phyloP scores from a whole-genome alignment of 2,888 invertebrate species.

The Alentia gelatinosa region DNA sequence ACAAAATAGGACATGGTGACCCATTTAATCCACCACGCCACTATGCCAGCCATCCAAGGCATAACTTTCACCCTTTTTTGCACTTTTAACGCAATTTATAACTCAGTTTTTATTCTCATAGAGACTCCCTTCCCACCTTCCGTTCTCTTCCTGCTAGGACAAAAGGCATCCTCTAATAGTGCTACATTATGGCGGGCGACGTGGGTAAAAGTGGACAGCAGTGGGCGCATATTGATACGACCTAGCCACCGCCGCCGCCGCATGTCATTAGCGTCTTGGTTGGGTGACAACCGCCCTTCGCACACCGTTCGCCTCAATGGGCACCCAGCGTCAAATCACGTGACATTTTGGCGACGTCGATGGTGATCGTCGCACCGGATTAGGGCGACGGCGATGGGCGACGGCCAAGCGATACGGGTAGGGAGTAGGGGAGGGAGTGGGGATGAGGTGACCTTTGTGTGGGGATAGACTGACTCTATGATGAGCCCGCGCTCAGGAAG shows the following conservation, averaged over 20 bases:
- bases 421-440: not conserved
- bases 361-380: not conserved
- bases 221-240: slow-evolving; percentile 1
- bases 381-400: slow-evolving; percentile 21
- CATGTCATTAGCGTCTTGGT: not conserved
- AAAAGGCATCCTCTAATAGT: no score
- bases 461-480: not conserved
- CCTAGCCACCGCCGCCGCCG: not conserved
- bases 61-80: no score
- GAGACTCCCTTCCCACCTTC: no score
- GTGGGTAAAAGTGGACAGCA: no score
- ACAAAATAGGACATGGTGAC: no score
- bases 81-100: no score
- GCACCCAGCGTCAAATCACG: not conserved
- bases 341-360: not conserved
- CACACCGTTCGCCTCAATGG: not conserved
- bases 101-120: no score
- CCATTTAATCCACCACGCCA: no score
- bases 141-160: no score
- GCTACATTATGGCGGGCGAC: no score
- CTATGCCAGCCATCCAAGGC: no score
- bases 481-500: not conserved
- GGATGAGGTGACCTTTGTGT: not conserved
- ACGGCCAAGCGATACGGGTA: not conserved
- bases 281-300: not conserved